Conservation (phyloP, 23 tunicate species). For the Clavelina lepadiformis region DNA sequence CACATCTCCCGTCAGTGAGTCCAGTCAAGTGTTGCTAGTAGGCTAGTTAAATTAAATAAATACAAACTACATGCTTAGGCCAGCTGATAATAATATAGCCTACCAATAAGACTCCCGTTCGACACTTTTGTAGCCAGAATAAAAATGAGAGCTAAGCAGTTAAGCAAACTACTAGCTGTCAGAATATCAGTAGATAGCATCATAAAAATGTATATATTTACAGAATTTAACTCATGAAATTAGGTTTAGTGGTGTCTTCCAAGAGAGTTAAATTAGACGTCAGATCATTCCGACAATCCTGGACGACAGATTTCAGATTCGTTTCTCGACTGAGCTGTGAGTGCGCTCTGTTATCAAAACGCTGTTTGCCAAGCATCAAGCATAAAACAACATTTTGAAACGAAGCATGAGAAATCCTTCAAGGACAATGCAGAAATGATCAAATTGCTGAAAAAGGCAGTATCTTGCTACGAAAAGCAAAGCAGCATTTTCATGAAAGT, state of each 20-base stretch:
- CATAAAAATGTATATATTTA: conserved; percentile 9
- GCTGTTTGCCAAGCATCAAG: conserved; percentile 33
- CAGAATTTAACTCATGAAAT: conserved; percentile 9
- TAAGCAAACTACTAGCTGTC: too few species aligned
- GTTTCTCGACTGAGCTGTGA: conserved; percentile 19
- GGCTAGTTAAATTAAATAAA: too few species aligned
- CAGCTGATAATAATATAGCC: too few species aligned
- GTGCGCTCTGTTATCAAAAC: conserved; percentile 19
- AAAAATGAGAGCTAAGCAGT: too few species aligned
- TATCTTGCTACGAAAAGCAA: conserved; percentile 51
- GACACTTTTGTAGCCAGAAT: too few species aligned
- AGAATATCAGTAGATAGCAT: too few species aligned
- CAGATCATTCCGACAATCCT: conserved; percentile 27
- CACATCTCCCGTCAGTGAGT: too few species aligned
- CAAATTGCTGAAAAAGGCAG: conserved; percentile 34
- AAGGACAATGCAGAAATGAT: conserved; percentile 42
- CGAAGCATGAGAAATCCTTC: conserved; percentile 45
- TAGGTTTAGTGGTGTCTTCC: conserved; percentile 3
- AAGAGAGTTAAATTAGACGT: conserved; percentile 26
- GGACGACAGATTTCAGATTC: conserved; percentile 29
- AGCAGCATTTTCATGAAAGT: conserved; percentile 49
- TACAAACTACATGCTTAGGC: too few species aligned
- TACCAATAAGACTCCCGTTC: too few species aligned
- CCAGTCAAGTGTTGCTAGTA: too few species aligned
- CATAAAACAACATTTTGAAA: conserved; percentile 46